Base-by-base conservation (phyloP, 2,888 invertebrate species). In the Stegana nigrithorax region DNA sequence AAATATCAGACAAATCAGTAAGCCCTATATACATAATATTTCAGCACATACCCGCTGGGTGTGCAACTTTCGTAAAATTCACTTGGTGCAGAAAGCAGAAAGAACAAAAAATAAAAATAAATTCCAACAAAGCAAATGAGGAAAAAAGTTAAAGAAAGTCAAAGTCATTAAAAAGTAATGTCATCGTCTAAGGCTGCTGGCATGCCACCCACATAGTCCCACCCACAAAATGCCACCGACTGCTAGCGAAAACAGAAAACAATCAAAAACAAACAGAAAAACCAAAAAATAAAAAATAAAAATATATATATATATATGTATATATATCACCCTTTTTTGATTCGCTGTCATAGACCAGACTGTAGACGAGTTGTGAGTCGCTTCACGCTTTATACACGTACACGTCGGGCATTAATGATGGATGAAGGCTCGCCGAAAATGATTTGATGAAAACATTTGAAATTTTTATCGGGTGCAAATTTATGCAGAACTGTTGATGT, bases 401-500 rank as follows among this genome's bases (percentile, higher is more conserved):
- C 0, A 67, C 65, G 50, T 23, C 39, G 32, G 32, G 19, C 80
- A 75, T 75, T 75, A 75, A 75, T 75, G 75, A 75, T 75, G 75
- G 70, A 75, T 75, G 80, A 79, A 70, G 70, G 65, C 67, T 67
- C 68, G 67, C 70, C 66, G 67, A 73, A 78, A 73, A 76, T 73
- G 75, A 73, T 71, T 73, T 72, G 76, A 81, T 75, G 81, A 75
- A 76, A 78, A 78, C 78, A 78, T 82, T 81, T 81, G 76, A 81
- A 73, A 74, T 77, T 80, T 81, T 81, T 82, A 80, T 81, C 75
- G 75, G 75, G 76, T 81, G 81, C 73, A 82, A 80, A 80, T 81
- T 82, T 82, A 80, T 80, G 78, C 82, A 76, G 81, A 80, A 80
- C 80, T 79, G 80, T 77, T 80, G 75, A 81, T 81, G 82, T 80